Base-by-base conservation (phyloP, 2,797 vertebrate species). In the Pteronotus mesoamericanus region DNA sequence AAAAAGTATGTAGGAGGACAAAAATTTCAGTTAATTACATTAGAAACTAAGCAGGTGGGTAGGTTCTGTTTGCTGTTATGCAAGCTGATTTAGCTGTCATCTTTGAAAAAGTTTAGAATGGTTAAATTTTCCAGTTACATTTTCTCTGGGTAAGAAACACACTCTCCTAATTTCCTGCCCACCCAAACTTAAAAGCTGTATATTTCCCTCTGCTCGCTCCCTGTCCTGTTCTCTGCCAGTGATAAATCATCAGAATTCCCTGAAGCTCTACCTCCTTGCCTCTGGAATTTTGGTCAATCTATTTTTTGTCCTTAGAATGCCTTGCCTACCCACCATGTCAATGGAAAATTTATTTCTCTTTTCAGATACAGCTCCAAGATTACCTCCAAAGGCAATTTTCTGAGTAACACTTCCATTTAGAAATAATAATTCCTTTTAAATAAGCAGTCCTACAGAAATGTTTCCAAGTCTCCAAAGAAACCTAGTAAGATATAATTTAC, bases 21-120 rank as follows among this genome's bases (percentile, higher is more conserved):
- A 39, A 89, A 86, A 46, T 79, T 92, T 96, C 90, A 86, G 92
- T 79, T 92, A 94, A 97, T 79, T 89, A 51, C 64, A 96, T 94
- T 96, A 97, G 91, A 86, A 95, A 92, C 48, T 68, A 79, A 96
- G 78, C 90, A 97, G 89, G 92, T 95, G 95, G 95, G 94, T 91
- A 91, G 64, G 19, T 69, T 95, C 59, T 66, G 29, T 86, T 88
- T 29, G 12, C 53, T 92, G 75, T 97, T 97, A 95, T 71, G 85
- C 64, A 97, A 97, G 77, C 44, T 92, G 82, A 89, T 74, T 66
- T 86, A 96, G 53, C 42, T 97, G 91, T 97, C 94, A 95, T 86
- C 19, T 94, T 85, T 69, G 37, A 91, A 89, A 96, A n/a, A 59
- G 39, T 14, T 86, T 46, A 51, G 51, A 32, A 46, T 94, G 79